A percentile compares a stretch with the other conserved stretches of the same genome.
phyloP scores from a whole-genome alignment of 2,888 invertebrate species.

The Catocala sponsa region DNA sequence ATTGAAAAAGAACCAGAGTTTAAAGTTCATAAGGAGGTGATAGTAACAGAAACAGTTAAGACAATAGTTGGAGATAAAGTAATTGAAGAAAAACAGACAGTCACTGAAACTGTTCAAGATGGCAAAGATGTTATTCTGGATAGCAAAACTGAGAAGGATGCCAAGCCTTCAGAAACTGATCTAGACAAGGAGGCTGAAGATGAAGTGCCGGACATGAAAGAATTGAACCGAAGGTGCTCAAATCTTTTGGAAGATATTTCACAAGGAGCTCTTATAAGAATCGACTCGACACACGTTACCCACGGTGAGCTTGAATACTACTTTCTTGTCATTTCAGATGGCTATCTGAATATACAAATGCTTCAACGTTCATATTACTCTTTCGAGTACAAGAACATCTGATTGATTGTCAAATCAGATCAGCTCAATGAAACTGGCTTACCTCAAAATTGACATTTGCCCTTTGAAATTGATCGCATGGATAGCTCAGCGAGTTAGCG shows the following conservation, averaged over 20 bases:
- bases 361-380: too few species aligned
- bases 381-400: too few species aligned
- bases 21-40: constrained; percentile 37
- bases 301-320: constrained; percentile 67
- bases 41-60: constrained; percentile 40
- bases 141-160: constrained; percentile 19
- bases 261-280: constrained; percentile 82
- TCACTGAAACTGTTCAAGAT: constrained; percentile 17
- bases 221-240: constrained; percentile 84
- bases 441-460: too few species aligned
- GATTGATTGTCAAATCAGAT: too few species aligned
- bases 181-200: constrained; percentile 57
- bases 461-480: too few species aligned
- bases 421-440: too few species aligned
- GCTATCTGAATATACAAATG: too few species aligned
- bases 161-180: constrained; percentile 26
- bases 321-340: background rate
- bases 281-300: constrained; percentile 83
- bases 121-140: constrained; percentile 5
- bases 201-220: constrained; percentile 79
- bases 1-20: constrained; percentile 33
- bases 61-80: constrained; percentile 49
- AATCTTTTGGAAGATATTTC: constrained; percentile 85
- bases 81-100: constrained; percentile 32
- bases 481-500: too few species aligned